These are phyloP conservation scores for Daubentonia madagascariensis DNA, from an alignment of 2,113 vertebrate species.

Conservation along the genomic window DNA sequence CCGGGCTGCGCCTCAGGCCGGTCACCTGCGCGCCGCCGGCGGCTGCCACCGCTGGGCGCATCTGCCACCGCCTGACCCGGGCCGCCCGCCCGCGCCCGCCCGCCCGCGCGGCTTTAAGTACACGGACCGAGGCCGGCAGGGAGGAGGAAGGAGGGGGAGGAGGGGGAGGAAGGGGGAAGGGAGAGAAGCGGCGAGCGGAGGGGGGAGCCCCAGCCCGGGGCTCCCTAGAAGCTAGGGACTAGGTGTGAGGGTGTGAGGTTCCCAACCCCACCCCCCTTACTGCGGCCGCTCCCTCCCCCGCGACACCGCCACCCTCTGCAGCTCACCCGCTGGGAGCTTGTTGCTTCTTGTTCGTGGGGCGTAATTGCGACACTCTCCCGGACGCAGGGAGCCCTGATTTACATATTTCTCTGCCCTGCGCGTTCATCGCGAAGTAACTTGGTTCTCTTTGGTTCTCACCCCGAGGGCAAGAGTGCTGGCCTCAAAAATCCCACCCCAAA, in stretches of 20 bases:
- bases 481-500: neutral
- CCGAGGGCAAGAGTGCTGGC: neutral
- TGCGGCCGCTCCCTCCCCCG: slow-evolving; percentile 69
- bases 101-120: slow-evolving; percentile 77
- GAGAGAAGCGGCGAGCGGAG: slow-evolving; percentile 38
- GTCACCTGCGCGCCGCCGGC: slow-evolving; percentile 82
- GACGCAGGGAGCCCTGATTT: slow-evolving; percentile 69
- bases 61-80: slow-evolving; percentile 71
- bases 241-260: slow-evolving; percentile 79
- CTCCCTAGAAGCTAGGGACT: slow-evolving; percentile 36
- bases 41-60: slow-evolving; percentile 74
- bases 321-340: slow-evolving; percentile 65
- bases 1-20: slow-evolving; percentile 60
- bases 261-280: slow-evolving; percentile 67
- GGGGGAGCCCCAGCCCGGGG: slow-evolving; percentile 54
- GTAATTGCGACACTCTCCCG: slow-evolving; percentile 59
- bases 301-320: slow-evolving; percentile 57
- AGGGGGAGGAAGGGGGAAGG: slow-evolving; percentile 70
- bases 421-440: neutral
- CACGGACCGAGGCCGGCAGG: slow-evolving; percentile 65
- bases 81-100: slow-evolving; percentile 67
- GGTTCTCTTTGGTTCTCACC: slow-evolving; percentile 17
- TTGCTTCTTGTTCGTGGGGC: slow-evolving; percentile 70
- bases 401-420: slow-evolving; percentile 60
- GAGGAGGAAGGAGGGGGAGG: slow-evolving; percentile 69